Evolutionary conservation across 2,888 invertebrate genomes (phyloP).

Genomic region (Heliconius ismenius): DNA sequence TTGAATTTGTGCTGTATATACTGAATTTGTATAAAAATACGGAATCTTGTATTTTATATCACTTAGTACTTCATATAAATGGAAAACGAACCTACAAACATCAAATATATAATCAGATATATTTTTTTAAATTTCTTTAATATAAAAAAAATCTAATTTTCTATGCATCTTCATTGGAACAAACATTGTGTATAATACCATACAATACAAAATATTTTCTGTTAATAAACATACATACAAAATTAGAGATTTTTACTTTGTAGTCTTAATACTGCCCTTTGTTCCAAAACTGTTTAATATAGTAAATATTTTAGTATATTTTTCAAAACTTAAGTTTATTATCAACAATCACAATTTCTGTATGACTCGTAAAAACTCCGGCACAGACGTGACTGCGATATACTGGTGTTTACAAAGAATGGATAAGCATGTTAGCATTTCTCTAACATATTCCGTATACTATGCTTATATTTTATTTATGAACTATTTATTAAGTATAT

Average conservation of each 20-base stretch:
- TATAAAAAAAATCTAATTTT: no score
- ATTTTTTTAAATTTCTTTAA: no score
- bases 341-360: conserved; percentile 47
- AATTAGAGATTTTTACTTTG: not conserved
- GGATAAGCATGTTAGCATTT: conserved; percentile 25
- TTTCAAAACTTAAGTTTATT: conserved; percentile 41
- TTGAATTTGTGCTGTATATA: no score
- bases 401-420: conserved; percentile 64
- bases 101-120: no score
- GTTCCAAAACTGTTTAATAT: conserved; percentile 10
- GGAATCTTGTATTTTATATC: no score
- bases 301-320: conserved; percentile 21
- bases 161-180: no score
- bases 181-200: not conserved
- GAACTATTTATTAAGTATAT: no score
- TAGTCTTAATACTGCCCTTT: not conserved
- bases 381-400: conserved; percentile 74
- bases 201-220: not conserved
- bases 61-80: no score
- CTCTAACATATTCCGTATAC: conserved; percentile 21
- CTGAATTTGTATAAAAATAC: no score
- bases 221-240: not conserved
- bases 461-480: conserved; percentile 4
- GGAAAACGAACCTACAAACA: no score
- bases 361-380: conserved; percentile 62